Base-by-base conservation (phyloP, 1,140 invertebrate species). In the Portunus trituberculatus region DNA sequence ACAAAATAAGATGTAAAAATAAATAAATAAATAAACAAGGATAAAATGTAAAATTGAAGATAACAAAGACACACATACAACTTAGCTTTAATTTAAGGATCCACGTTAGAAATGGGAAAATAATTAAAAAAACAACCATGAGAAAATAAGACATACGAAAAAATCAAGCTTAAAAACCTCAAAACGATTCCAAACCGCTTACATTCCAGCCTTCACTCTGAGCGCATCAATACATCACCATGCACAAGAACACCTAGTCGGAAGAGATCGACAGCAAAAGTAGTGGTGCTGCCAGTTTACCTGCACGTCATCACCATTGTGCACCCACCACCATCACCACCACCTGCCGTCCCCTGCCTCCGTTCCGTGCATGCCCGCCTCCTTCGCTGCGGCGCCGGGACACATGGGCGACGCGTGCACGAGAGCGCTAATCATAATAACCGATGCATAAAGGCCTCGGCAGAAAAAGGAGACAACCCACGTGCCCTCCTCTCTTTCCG, bases 391-490 rank as follows among this genome's bases (percentile, higher is more conserved):
- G 20, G 67, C 67, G n/a, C 20, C 67, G 67, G 90, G 90, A 12
- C 28, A 48, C 28, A 48, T 29, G 32, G 32, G 28, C 89, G 91
- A 46, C 91, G 91, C 91, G 91, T 93, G 91, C 91, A 84, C 67
- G 3, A 32, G 39, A n/a, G 31, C 45, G 76, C 91, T 93, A 84
- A 84, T 84, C 91, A 93, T 84, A 93, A 84, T 93, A 93, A 93
- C 48, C 91, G 39, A 93, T 48, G 91, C 91, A 93, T 93, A 93
- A 93, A 93, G 67, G 82, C 67, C 32, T n/a, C 20, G 91, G 91
- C 91, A 93, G 91, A 84, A 93, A 84, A 93, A 93, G 91, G 91
- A 93, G 76, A 93, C 20, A 83, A 83, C 45, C 82, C 91, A 93
- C 91, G 91, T 86, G 91, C 91, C 91, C 82, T 52, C 45, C 82